Conservation (phyloP, 2,888 invertebrate species). For the Eudasyphora cyanicolor region DNA sequence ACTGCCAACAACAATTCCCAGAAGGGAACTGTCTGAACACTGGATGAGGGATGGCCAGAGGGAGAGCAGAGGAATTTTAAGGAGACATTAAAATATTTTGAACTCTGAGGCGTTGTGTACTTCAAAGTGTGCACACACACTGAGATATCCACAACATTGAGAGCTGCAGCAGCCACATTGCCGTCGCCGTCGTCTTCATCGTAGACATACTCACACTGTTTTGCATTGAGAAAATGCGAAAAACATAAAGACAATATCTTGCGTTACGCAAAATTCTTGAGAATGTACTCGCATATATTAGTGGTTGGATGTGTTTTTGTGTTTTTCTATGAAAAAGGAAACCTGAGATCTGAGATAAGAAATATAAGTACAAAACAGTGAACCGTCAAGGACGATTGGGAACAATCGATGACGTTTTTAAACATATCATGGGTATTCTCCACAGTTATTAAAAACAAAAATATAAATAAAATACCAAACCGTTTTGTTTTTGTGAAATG, state of each 20-base stretch:
- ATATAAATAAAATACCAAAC: too few species aligned
- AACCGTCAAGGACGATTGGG: slow-evolving; percentile 2
- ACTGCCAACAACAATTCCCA: not conserved
- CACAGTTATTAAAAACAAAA: too few species aligned
- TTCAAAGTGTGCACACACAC: slow-evolving; percentile 30
- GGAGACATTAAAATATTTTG: not conserved
- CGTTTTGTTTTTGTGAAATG: too few species aligned
- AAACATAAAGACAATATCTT: slow-evolving; percentile 2
- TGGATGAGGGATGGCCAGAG: not conserved
- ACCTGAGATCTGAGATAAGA: not conserved
- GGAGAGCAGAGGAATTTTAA: not conserved
- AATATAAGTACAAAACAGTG: not conserved
- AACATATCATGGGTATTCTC: not conserved
- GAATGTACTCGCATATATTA: slow-evolving; percentile 1
- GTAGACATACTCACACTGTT: not conserved
- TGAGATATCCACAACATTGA: not conserved
- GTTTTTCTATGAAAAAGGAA: not conserved
- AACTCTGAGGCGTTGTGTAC: not conserved
- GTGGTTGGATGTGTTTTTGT: slow-evolving; percentile 19
- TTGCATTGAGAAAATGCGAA: not conserved
- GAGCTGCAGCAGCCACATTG: not conserved
- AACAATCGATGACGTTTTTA: not conserved
- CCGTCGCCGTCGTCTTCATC: too few species aligned
- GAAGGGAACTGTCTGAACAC: not conserved
- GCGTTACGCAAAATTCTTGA: slow-evolving; percentile 15